Base-by-base conservation (phyloP, 2,113 vertebrate genomes). In the Petromus typicus region DNA sequence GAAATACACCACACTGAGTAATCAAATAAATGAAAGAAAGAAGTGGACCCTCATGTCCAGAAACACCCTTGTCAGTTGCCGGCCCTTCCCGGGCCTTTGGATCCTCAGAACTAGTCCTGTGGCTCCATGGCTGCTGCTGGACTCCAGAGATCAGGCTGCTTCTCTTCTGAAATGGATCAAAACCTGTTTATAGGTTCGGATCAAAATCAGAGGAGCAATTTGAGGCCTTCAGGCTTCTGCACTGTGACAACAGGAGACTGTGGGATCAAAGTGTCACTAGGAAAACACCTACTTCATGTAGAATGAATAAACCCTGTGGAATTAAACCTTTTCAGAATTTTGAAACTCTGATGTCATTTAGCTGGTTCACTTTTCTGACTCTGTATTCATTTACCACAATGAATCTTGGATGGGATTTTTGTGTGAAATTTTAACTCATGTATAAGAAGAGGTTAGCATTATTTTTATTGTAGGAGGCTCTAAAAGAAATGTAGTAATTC, bases 311-410 rank as follows among this genome's bases (percentile, higher is more conserved):
- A 78, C 96, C 94, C 97, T 82, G 63, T 81, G 37, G 93, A 96
- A 91, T 91, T 92, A 87, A 94, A 96, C 16, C 76, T 88, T 93
- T 93, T 94, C 89, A 84, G 94, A 86, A 86, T 95, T 96, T 95
- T 93, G 61, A 95, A 97, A 95, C 97, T 97, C 96, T 93, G 90
- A 97, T 97, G 76, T 92, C 66, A 40, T 90, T 95, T 96, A 96
- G 48, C 84, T 90, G 92, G 92, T 30, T 97, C 78, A 75, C 76
- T 96, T 97, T 96, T 87, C 89, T 93, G 34, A 96, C 57, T 87
- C 91, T 93, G 51, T 93, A 94, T 94, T 85, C 83, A 90, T 86
- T 86, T 89, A 96, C 94, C 93, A 90, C 87, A 90, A 82, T 96
- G 90, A 88, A 43, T 94, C n/a, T 93, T 97, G 34, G 86, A 92